Conservation (phyloP, 2,888 invertebrate genomes). For the Galerucella pusilla region DNA sequence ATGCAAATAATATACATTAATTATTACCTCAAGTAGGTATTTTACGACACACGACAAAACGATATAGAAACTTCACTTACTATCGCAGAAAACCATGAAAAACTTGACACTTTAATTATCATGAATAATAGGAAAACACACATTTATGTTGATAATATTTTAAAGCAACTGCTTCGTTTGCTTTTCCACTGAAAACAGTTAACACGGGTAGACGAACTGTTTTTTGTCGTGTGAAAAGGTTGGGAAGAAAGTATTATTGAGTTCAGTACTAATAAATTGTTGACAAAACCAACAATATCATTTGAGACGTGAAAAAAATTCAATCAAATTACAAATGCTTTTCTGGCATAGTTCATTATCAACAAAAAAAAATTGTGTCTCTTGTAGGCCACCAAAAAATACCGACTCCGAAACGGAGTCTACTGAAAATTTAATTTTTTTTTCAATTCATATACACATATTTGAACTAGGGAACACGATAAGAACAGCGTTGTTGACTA, state of each 20-base stretch:
- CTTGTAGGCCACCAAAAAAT: too few relatives aligned
- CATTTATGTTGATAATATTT: background rate
- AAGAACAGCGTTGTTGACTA: background rate
- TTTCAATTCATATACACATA: background rate
- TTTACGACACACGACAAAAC: background rate
- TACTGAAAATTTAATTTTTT: too few relatives aligned
- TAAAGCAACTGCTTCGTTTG: background rate
- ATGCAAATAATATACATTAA: background rate
- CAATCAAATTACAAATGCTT: too few relatives aligned
- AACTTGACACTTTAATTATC: slow-evolving; percentile 6
- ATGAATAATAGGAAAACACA: background rate
- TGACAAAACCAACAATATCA: too few relatives aligned
- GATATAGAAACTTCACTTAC: background rate
- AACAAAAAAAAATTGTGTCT: too few relatives aligned
- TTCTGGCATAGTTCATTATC: too few relatives aligned
- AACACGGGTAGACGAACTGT: background rate
- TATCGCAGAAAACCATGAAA: background rate
- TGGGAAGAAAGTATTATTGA: too few relatives aligned
- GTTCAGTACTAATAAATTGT: too few relatives aligned
- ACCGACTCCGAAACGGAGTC: too few relatives aligned
- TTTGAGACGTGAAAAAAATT: too few relatives aligned
- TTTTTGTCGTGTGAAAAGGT: too few relatives aligned
- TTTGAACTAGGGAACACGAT: background rate
- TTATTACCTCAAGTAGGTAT: background rate
- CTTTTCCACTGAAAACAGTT: background rate